Evolutionary conservation across 2,888 invertebrate genomes (phyloP).

Genomic region (Apamea monoglypha): DNA sequence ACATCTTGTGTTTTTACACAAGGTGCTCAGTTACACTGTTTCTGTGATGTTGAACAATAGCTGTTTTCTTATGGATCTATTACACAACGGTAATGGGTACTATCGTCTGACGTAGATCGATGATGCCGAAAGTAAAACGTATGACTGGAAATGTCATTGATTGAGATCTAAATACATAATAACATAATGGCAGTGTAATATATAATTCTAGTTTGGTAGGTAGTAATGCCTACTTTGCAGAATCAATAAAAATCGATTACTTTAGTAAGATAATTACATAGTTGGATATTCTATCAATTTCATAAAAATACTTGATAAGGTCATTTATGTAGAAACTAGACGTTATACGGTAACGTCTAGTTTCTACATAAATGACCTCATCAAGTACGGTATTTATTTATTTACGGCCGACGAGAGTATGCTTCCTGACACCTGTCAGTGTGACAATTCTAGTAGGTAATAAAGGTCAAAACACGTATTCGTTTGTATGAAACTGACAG

Average conservation of each 20-base stretch:
- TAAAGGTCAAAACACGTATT: no score
- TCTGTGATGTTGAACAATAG: slow-evolving; percentile 80
- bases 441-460: no score
- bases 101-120: slow-evolving; percentile 29
- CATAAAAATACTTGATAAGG: neutral
- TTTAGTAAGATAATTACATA: neutral
- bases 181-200: neutral
- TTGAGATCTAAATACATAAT: neutral
- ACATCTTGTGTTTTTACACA: slow-evolving; percentile 77
- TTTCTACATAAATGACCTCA: no score
- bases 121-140: slow-evolving; percentile 13
- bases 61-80: slow-evolving; percentile 76
- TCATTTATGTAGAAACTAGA: neutral
- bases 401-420: no score
- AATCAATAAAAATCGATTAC: neutral
- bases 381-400: no score
- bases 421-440: no score
- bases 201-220: neutral
- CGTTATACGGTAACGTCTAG: no score
- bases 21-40: slow-evolving; percentile 77
- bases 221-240: neutral
- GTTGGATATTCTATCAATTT: neutral
- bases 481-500: neutral
- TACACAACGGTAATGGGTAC: slow-evolving; percentile 72
- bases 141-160: neutral